phyloP scores from a whole-genome alignment of 2,888 invertebrate species.

The Caenorhabditis zanzibari region DNA sequence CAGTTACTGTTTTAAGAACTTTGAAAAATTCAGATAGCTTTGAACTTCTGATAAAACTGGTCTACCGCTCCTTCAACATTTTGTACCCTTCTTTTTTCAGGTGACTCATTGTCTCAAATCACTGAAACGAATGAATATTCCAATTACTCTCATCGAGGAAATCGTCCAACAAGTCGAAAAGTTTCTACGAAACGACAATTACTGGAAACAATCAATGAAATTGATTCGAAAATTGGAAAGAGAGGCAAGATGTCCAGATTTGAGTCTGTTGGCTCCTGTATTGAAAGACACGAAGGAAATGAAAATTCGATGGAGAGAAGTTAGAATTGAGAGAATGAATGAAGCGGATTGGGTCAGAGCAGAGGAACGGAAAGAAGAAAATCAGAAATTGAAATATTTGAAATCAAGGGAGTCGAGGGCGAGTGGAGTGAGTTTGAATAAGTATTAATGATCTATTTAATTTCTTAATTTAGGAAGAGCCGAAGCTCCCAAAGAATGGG shows the following conservation, averaged over 20 bases:
- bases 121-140: conserved; percentile 6
- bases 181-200: neutral
- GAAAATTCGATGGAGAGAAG: conserved; percentile 14
- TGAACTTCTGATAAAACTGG: too few species aligned
- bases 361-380: neutral
- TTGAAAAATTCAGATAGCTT: too few species aligned
- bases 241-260: neutral
- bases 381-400: neutral
- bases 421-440: neutral
- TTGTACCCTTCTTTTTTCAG: too few species aligned
- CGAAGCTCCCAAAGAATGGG: too few species aligned
- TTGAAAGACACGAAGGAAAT: conserved; percentile 16
- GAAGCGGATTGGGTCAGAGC: conserved; percentile 9
- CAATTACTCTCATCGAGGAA: neutral
- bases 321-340: conserved; percentile 12
- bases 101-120: neutral
- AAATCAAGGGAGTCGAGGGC: neutral
- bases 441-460: too few species aligned
- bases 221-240: conserved; percentile 38
- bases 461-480: neutral
- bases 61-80: too few species aligned
- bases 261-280: neutral
- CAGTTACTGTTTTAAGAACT: too few species aligned
- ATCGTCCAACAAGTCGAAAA: neutral
- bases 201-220: conserved; percentile 15